These are phyloP conservation scores for Macheiramphus alcinus DNA, from an alignment of 2,113 vertebrate genomes.

Conservation along the genomic window DNA sequence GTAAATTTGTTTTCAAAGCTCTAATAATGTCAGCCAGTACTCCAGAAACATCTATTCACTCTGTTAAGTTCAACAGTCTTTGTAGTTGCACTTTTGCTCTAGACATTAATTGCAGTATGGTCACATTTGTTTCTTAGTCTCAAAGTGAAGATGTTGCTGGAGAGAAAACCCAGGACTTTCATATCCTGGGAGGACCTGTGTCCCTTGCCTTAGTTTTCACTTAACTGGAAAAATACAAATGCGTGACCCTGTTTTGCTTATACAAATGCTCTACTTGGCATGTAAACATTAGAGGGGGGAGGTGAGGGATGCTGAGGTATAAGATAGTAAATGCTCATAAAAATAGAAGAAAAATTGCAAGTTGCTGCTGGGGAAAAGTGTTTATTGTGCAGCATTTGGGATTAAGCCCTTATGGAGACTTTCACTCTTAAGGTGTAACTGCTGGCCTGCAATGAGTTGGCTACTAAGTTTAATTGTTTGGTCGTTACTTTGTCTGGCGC, in stretches of 20 bases:
- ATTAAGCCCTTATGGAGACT: not conserved
- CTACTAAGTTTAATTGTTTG: not conserved
- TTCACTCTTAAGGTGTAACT: not conserved
- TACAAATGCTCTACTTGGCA: not conserved
- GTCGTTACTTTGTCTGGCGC: not conserved
- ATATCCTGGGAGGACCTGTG: not conserved
- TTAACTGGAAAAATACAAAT: not conserved
- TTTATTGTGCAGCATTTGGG: not conserved
- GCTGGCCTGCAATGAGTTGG: not conserved
- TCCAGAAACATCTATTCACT: not conserved
- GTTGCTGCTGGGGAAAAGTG: not conserved
- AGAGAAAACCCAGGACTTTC: not conserved
- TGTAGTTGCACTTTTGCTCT: not conserved
- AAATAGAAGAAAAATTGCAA: not conserved
- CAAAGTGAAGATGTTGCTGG: not conserved
- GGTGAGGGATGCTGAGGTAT: not conserved
- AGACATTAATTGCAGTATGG: not conserved
- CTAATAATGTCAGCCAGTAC: not conserved
- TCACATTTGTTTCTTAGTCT: not conserved
- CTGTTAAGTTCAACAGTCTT: not conserved
- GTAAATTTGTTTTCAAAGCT: not conserved
- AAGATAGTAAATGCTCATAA: not conserved
- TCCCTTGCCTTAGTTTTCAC: not conserved
- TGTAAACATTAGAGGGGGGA: slow-evolving; percentile 38
- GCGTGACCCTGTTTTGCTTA: slow-evolving; percentile 37